Percentiles rank a stretch among this genome's conserved stretches.
Evolutionary conservation across 2,888 invertebrate genomes (phyloP).

Genomic region (Stenichneumon culpator): DNA sequence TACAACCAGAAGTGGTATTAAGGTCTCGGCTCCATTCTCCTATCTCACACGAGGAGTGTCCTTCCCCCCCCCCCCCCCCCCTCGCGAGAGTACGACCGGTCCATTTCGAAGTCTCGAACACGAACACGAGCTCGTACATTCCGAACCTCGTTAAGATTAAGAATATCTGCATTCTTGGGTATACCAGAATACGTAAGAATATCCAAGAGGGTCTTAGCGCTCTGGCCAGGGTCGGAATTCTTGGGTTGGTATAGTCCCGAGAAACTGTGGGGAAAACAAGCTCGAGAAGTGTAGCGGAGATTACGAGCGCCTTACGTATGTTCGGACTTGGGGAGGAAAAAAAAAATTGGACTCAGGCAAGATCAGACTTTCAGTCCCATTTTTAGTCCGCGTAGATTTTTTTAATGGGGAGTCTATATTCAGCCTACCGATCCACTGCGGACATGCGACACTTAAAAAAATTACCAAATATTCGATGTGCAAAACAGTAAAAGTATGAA

Average conservation of each 20-base stretch:
- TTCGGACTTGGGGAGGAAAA: not conserved
- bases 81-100: not conserved
- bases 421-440: not conserved
- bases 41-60: not conserved
- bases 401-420: not conserved
- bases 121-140: not conserved
- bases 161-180: slow-evolving; percentile 50
- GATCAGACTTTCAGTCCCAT: not conserved
- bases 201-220: slow-evolving; percentile 16
- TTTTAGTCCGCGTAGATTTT: not conserved
- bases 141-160: slow-evolving; percentile 52
- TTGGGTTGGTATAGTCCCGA: slow-evolving; percentile 17
- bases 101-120: slow-evolving; percentile 12
- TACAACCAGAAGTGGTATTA: not conserved
- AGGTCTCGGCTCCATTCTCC: slow-evolving; percentile 9
- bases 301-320: slow-evolving; percentile 18
- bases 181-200: slow-evolving; percentile 10
- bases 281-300: not conserved
- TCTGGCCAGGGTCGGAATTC: slow-evolving; percentile 5
- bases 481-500: not conserved
- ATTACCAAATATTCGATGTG: not conserved
- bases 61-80: too few species aligned
- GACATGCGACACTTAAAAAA: not conserved
- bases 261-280: not conserved
- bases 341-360: not conserved